Evolutionary conservation across 2,797 vertebrate species (phyloP).

Genomic region (Cirrhinus mrigala): DNA sequence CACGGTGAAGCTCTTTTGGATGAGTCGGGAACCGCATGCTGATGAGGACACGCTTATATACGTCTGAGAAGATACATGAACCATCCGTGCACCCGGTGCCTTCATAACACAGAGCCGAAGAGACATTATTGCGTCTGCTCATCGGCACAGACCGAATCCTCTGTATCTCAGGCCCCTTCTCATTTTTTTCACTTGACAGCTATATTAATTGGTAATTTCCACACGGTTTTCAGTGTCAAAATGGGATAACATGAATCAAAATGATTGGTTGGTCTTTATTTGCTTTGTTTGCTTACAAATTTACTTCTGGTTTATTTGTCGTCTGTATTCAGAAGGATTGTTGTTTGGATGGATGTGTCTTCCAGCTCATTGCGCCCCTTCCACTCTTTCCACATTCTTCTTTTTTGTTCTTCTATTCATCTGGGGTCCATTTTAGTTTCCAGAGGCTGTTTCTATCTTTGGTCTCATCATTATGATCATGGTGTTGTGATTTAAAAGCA

Average conservation of each 20-base stretch:
- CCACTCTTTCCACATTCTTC: background rate
- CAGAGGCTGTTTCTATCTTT: background rate
- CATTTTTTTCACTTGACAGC: slow-evolving; percentile 34
- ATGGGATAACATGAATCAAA: background rate
- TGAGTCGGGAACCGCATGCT: slow-evolving; percentile 54
- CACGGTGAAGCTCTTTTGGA: slow-evolving; percentile 51
- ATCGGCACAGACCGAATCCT: background rate
- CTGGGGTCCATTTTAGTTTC: background rate
- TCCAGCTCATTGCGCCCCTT: slow-evolving; percentile 44
- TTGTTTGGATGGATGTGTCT: background rate
- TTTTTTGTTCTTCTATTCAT: background rate
- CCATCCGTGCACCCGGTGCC: slow-evolving; percentile 19
- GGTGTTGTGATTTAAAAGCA: background rate
- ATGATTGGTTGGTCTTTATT: slow-evolving; percentile 36
- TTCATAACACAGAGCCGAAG: slow-evolving; percentile 24
- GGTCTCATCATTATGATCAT: background rate
- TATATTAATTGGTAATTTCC: slow-evolving; percentile 40
- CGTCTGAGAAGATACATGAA: slow-evolving; percentile 28
- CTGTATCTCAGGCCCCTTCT: slow-evolving; percentile 2
- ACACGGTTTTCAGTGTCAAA: slow-evolving; percentile 24
- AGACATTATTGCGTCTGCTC: slow-evolving; percentile 29
- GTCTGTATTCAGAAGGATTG: background rate
- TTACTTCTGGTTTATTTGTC: slow-evolving; percentile 21
- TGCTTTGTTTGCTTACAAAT: slow-evolving; percentile 45
- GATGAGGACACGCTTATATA: slow-evolving; percentile 49